Evolutionary conservation across 2,888 invertebrate species (phyloP).

Genomic region (Trachelus iudaicus): DNA sequence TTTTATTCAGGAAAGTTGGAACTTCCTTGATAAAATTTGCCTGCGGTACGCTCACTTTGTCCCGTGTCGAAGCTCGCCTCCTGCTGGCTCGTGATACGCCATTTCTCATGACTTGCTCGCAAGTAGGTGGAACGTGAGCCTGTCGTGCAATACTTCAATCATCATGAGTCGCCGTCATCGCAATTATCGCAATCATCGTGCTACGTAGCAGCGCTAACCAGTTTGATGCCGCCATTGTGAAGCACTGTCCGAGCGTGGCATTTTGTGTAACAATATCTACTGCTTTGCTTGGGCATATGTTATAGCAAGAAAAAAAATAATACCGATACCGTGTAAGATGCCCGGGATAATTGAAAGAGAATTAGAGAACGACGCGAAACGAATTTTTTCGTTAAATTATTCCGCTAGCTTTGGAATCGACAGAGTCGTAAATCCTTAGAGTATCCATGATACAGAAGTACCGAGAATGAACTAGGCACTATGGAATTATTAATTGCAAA

Average conservation of each 20-base stretch:
- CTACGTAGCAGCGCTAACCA: background rate
- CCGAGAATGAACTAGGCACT: background rate
- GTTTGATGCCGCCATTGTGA: slow-evolving; percentile 26
- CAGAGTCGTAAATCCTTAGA: background rate
- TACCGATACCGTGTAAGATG: background rate
- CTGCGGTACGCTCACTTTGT: background rate
- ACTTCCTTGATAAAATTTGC: background rate
- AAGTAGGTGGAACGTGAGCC: background rate
- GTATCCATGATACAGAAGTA: background rate
- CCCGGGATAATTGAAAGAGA: background rate
- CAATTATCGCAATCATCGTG: background rate
- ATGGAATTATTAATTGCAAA: background rate
- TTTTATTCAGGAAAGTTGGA: background rate
- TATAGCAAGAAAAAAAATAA: background rate
- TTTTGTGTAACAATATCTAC: background rate
- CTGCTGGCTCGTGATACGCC: background rate
- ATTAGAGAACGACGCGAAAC: background rate
- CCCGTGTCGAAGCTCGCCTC: background rate
- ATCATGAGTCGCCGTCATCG: background rate
- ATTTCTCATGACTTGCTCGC: background rate
- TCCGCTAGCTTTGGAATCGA: background rate
- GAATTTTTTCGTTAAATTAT: background rate
- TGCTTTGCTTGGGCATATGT: background rate
- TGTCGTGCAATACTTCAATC: background rate
- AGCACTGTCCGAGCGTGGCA: slow-evolving; percentile 2